phyloP scores from a whole-genome alignment of 2,797 vertebrate species.

The Pygocentrus nattereri region DNA sequence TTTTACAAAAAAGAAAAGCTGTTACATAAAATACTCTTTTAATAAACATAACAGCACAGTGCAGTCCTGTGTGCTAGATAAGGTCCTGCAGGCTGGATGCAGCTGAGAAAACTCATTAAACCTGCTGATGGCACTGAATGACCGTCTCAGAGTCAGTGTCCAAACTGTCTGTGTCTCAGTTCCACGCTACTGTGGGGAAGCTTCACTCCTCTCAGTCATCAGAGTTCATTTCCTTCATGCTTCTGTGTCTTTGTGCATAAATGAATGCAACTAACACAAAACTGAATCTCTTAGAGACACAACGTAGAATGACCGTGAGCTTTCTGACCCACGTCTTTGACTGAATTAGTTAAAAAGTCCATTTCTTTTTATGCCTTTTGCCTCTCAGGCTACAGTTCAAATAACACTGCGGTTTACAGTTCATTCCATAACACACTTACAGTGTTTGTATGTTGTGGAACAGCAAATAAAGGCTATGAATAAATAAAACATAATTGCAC shows the following conservation, averaged over 20 bases:
- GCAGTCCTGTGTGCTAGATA: background rate
- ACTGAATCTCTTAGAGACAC: background rate
- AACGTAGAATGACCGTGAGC: background rate
- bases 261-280: background rate
- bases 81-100: too few relatives aligned
- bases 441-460: background rate
- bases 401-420: too few relatives aligned
- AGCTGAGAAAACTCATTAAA: too few relatives aligned
- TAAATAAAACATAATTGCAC: too few relatives aligned
- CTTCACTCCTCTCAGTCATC: background rate
- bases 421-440: background rate
- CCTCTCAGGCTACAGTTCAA: too few relatives aligned
- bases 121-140: too few relatives aligned
- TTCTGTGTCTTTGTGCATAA: background rate
- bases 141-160: background rate
- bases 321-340: background rate
- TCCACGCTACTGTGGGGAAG: too few relatives aligned
- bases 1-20: background rate
- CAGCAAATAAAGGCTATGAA: background rate
- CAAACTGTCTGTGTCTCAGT: background rate
- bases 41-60: background rate
- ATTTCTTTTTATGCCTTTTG: too few relatives aligned
- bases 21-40: background rate
- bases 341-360: background rate
- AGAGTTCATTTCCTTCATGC: background rate